Conservation (phyloP, 2,888 invertebrate genomes). For the Aphrophora alni region DNA sequence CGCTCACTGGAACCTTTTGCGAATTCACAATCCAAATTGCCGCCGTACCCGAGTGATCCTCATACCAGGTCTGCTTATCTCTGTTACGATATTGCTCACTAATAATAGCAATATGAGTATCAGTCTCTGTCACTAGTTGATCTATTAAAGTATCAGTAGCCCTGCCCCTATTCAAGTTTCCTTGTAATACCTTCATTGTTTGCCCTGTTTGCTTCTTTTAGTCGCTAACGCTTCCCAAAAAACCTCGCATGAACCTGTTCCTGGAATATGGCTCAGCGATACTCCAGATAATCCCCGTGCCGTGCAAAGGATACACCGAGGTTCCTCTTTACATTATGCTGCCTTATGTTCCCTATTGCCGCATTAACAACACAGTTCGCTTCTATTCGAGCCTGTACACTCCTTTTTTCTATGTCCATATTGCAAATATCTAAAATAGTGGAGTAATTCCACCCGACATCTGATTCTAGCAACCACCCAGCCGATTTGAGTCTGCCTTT, state of each 20-base stretch:
- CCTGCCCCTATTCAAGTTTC: constrained; percentile 45
- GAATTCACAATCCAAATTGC: constrained; percentile 44
- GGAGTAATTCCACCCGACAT: constrained; percentile 18
- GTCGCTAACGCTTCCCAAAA: constrained; percentile 29
- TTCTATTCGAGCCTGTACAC: constrained; percentile 44
- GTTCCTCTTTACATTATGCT: constrained; percentile 34
- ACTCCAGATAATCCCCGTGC: background rate
- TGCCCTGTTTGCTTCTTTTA: background rate
- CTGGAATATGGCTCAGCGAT: constrained; percentile 38
- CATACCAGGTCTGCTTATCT: constrained; percentile 32
- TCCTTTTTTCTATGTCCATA: constrained; percentile 19
- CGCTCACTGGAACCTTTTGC: constrained; percentile 17
- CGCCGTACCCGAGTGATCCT: constrained; percentile 37
- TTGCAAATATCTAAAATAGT: constrained; percentile 36
- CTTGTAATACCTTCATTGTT: constrained; percentile 42
- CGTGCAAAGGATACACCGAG: constrained; percentile 44
- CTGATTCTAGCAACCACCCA: constrained; percentile 23
- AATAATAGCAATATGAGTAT: constrained; percentile 39
- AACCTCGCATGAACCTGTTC: constrained; percentile 26
- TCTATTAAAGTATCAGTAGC: constrained; percentile 40
- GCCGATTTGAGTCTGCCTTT: background rate
- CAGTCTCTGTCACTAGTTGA: constrained; percentile 33
- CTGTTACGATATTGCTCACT: constrained; percentile 45
- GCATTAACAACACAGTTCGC: constrained; percentile 45
- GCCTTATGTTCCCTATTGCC: constrained; percentile 45